Conservation (phyloP, 2,888 invertebrate genomes). For the Limnephilus marmoratus region DNA sequence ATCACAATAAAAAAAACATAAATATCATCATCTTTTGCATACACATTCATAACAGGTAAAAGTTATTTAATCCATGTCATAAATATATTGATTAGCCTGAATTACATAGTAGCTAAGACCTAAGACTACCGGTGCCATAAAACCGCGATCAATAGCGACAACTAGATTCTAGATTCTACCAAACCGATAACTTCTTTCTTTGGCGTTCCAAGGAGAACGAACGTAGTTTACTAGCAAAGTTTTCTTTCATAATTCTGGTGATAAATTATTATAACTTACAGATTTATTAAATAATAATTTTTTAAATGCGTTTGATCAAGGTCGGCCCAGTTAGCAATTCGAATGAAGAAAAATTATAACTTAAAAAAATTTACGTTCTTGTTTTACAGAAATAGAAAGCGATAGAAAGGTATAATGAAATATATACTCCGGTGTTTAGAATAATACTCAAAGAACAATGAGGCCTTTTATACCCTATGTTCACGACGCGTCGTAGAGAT, state of each 20-base stretch:
- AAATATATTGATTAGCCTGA: conserved; percentile 2
- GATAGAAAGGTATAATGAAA: no score
- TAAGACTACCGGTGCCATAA: not conserved
- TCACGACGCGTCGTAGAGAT: no score
- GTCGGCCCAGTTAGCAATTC: not conserved
- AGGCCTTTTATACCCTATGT: no score
- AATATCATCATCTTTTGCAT: no score
- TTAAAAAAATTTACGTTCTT: not conserved
- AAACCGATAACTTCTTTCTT: not conserved
- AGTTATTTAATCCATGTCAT: not conserved
- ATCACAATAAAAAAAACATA: no score
- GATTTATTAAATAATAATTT: not conserved
- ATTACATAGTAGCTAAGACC: not conserved
- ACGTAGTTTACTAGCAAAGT: not conserved
- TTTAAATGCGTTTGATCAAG: not conserved
- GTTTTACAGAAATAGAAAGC: no score
- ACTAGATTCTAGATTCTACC: not conserved
- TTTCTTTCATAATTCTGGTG: not conserved
- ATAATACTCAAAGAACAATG: no score
- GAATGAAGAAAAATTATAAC: not conserved
- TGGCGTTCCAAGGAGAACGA: not conserved
- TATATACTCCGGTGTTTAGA: no score
- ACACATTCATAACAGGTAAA: not conserved
- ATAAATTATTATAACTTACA: not conserved
- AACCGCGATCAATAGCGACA: not conserved